phyloP scores from a whole-genome alignment of 2,797 vertebrate genomes.

The Amblyraja radiata region DNA sequence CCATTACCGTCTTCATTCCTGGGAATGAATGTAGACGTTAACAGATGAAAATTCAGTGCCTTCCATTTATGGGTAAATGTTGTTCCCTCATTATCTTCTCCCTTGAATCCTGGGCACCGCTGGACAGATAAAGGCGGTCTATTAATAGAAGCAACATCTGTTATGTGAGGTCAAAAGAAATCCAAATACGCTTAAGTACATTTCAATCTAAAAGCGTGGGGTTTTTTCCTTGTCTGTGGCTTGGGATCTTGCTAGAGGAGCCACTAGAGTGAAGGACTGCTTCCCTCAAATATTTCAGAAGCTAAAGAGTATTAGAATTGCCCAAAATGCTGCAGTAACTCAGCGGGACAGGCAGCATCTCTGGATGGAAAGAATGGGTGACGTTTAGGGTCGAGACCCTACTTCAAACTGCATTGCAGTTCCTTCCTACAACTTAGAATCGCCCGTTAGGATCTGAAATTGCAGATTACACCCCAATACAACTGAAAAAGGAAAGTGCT shows the following conservation, averaged over 20 bases:
- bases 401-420: too few relatives aligned
- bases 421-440: too few relatives aligned
- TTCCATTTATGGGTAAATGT: slow-evolving; percentile 42
- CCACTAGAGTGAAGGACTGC: too few relatives aligned
- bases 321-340: too few relatives aligned
- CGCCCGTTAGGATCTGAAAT: not conserved
- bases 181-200: slow-evolving; percentile 53
- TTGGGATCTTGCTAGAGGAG: not conserved
- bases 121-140: slow-evolving; percentile 42
- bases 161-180: slow-evolving; percentile 46
- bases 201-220: slow-evolving; percentile 48
- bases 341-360: too few relatives aligned
- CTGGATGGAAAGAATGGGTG: too few relatives aligned
- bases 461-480: too few relatives aligned
- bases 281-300: not conserved
- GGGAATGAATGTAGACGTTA: slow-evolving; percentile 40
- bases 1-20: slow-evolving; percentile 51
- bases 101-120: slow-evolving; percentile 42
- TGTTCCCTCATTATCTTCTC: slow-evolving; percentile 43
- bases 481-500: too few relatives aligned
- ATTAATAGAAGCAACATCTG: slow-evolving; percentile 54
- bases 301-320: too few relatives aligned
- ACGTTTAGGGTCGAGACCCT: too few relatives aligned
- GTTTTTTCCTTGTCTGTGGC: too few relatives aligned
- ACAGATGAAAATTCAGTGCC: slow-evolving; percentile 40